Conservation (phyloP, 64 coral and sea anemone species). For the Platygyra sinensis region DNA sequence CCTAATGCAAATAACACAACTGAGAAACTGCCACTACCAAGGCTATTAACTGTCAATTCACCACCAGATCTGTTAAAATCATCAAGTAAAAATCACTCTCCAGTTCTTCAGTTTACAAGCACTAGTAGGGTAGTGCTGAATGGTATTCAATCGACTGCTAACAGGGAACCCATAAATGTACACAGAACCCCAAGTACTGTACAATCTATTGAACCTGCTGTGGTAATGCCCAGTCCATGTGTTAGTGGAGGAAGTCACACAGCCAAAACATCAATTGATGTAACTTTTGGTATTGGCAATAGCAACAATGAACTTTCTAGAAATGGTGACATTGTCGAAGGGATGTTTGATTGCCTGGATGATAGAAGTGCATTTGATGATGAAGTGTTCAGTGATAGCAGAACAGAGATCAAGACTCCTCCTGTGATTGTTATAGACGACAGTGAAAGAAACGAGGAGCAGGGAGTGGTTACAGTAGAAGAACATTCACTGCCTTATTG, state of each 20-base stretch:
- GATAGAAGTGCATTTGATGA: neutral
- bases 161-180: neutral
- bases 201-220: neutral
- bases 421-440: slow-evolving; percentile 27
- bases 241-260: neutral
- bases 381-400: neutral
- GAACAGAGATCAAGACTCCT: neutral
- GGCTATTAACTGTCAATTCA: neutral
- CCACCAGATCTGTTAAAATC: neutral
- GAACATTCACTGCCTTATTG: neutral
- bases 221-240: neutral
- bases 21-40: slow-evolving; percentile 20
- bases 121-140: neutral
- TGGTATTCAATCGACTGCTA: neutral
- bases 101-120: neutral
- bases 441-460: neutral
- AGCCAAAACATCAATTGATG: neutral
- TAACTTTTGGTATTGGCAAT: neutral
- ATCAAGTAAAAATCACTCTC: neutral
- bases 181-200: neutral
- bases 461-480: neutral
- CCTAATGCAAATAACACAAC: neutral
- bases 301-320: neutral
- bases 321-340: neutral
- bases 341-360: neutral